Evolutionary conservation across 2,797 vertebrate genomes (phyloP).

Genomic region (Silurus aristotelis): DNA sequence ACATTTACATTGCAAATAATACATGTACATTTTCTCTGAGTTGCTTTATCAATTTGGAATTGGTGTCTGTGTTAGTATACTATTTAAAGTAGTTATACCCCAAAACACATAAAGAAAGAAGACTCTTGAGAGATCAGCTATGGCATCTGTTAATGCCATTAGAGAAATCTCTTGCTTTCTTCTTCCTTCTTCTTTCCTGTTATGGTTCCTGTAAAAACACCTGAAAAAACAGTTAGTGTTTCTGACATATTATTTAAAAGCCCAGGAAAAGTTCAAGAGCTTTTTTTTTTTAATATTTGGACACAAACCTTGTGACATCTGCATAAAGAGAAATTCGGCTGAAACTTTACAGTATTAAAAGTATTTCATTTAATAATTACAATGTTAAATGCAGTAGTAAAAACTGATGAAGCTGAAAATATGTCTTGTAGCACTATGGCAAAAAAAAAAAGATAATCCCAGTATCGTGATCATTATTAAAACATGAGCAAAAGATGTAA

Average conservation of each 20-base stretch:
- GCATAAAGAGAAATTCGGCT: background rate
- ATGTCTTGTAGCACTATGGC: background rate
- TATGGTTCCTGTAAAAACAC: constrained; percentile 28
- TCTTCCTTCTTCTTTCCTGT: constrained; percentile 2
- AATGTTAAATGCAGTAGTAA: background rate
- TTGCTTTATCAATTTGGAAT: background rate
- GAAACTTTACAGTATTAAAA: background rate
- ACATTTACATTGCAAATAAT: background rate
- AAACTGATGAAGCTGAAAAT: background rate
- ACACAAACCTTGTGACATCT: background rate
- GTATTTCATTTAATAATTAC: background rate
- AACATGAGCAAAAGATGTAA: background rate
- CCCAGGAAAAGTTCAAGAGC: background rate
- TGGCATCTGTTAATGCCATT: constrained; percentile 50
- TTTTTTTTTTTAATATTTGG: background rate
- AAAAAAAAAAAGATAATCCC: background rate
- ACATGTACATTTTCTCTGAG: background rate
- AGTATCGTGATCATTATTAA: background rate
- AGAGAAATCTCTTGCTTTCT: constrained; percentile 28
- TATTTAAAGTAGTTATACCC: constrained; percentile 3
- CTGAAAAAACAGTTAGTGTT: constrained; percentile 5
- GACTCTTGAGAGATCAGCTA: constrained; percentile 3
- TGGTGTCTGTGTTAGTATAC: background rate
- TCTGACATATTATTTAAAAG: background rate
- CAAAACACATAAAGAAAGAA: background rate